Base-by-base conservation (phyloP, 2,888 invertebrate genomes). In the Mythimna impura region DNA sequence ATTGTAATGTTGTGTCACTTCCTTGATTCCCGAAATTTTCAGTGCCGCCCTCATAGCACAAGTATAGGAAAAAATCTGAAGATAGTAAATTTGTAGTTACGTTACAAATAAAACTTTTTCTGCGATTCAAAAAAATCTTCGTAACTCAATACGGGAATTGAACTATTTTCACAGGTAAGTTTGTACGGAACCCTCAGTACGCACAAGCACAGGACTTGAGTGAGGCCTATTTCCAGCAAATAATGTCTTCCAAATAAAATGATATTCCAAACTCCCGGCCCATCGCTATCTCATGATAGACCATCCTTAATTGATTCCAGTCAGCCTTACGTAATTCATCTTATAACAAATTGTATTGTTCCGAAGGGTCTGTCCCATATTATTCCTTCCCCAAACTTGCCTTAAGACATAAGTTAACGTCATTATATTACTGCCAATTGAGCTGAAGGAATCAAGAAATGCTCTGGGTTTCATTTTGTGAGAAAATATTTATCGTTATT, bases 221-320 rank as follows among this genome's bases (percentile, higher is more conserved):
- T 3, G n/a, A 52, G 20, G 9, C 17, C 20, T n/a, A 52, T 2
- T 4, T 9, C 52, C 52, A 52, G 10, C 52, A 20, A n/a, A 43
- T 0, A 0, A 43, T 14, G 5, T 14, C 4, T 30, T 2, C 14
- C 3, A 17, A 10, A 20, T 60, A n/a, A 40, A 40, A 40, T 12
- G 1, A 36, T 14, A 9, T 25, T 43, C 67, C 61, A 9, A 10
- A 52, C 85, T 84, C 85, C 76, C 60, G 14, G 60, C 2, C 62
- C 43, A 60, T 9, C 17, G 17, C 52, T 54, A 70, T 66, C 69
- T 71, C 79, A 79, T 80, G 81, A 82, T 72, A 72, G 67, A 71
- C 74, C 86, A 69, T 76, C 78, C 75, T 78, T 86, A 87, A 87
- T 87, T 87, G 87, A 86, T 87, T 80, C 66, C 66, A 71, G 64